These are phyloP conservation scores for Petromus typicus DNA, from an alignment of 2,113 vertebrate genomes.

Conservation along the genomic window DNA sequence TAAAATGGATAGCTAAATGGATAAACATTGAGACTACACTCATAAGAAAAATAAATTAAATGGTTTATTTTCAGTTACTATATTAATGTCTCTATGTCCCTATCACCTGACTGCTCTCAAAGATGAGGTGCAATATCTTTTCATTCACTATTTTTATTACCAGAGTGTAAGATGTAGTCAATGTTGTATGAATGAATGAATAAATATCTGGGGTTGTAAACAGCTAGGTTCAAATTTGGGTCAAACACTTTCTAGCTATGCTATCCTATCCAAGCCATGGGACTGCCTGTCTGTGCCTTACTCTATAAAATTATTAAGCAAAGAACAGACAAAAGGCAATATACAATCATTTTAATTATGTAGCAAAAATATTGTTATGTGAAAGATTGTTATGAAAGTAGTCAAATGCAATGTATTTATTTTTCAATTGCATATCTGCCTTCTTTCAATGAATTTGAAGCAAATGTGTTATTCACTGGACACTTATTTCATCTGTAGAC, in stretches of 20 bases:
- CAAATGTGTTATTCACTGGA: background rate
- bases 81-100: background rate
- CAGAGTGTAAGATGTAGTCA: background rate
- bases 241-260: background rate
- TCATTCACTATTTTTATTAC: background rate
- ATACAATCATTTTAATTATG: background rate
- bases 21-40: too few relatives aligned
- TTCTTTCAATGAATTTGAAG: background rate
- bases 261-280: background rate
- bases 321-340: background rate
- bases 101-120: background rate
- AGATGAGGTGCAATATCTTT: background rate
- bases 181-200: background rate
- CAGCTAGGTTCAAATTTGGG: background rate
- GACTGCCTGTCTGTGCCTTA: background rate
- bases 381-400: background rate
- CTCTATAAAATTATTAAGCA: background rate
- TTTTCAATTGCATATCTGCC: background rate
- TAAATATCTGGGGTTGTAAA: slow-evolving; percentile 11
- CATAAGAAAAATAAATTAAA: background rate
- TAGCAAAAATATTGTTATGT: background rate
- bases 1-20: too few relatives aligned
- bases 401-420: background rate
- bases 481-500: background rate
- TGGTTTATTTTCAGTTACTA: background rate